phyloP scores from a whole-genome alignment of 1,140 invertebrate genomes.

The Drosophila fuyamai region DNA sequence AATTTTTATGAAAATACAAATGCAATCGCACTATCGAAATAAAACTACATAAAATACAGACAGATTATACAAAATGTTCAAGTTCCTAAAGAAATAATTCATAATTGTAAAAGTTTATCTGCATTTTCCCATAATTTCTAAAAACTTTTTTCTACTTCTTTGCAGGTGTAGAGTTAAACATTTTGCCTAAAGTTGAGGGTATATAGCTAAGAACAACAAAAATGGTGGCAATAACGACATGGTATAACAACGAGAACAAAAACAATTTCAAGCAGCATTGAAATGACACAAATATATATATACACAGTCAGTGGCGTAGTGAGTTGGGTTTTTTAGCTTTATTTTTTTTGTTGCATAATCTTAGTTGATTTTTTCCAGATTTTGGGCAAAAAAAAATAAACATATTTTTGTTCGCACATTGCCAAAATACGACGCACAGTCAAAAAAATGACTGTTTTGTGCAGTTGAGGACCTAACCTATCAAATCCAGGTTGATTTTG shows the following conservation, averaged over 20 bases:
- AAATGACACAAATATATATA: slow-evolving; percentile 30
- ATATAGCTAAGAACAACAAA: slow-evolving; percentile 24
- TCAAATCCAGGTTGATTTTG: too few species aligned
- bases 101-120: not conserved
- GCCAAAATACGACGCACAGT: too few species aligned
- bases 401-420: too few species aligned
- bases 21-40: too few species aligned
- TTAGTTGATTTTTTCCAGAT: too few species aligned
- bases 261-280: slow-evolving; percentile 22
- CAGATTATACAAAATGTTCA: not conserved
- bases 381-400: too few species aligned
- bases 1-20: too few species aligned
- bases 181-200: slow-evolving; percentile 9
- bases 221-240: slow-evolving; percentile 23
- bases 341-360: too few species aligned
- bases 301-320: not conserved
- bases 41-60: too few species aligned
- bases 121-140: not conserved
- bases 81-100: not conserved
- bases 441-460: too few species aligned
- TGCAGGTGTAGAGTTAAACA: slow-evolving; percentile 17
- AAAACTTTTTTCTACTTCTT: not conserved
- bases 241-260: slow-evolving; percentile 13
- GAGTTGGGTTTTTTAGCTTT: not conserved
- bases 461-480: too few species aligned